These are phyloP conservation scores for Sebastes oblongus DNA, from an alignment of 2,797 vertebrate species.

Conservation along the genomic window DNA sequence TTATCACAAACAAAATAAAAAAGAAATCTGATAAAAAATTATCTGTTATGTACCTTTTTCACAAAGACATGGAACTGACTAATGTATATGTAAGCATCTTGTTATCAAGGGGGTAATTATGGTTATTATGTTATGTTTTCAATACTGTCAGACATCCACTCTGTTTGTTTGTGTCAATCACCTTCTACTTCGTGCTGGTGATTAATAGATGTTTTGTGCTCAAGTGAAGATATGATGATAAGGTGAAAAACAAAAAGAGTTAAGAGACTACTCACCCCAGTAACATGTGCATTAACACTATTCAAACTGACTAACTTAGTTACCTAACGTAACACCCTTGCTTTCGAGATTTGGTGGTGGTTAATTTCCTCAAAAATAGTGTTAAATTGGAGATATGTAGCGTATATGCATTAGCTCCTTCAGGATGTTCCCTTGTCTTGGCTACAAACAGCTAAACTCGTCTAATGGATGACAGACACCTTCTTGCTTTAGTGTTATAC, in stretches of 20 bases:
- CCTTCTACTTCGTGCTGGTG: too few relatives aligned
- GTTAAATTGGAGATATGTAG: background rate
- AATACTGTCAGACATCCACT: background rate
- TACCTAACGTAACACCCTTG: background rate
- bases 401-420: background rate
- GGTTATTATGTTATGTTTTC: background rate
- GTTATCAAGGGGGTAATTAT: too few relatives aligned
- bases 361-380: background rate
- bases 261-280: background rate
- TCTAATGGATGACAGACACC: background rate
- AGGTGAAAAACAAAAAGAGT: background rate
- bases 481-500: too few relatives aligned
- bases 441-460: background rate
- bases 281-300: background rate
- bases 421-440: background rate
- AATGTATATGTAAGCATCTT: background rate
- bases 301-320: accelerated
- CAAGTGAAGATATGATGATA: background rate
- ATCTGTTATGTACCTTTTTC: background rate
- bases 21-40: background rate
- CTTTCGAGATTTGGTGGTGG: background rate
- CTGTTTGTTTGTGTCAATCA: background rate
- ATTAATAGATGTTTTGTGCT: background rate
- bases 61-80: background rate
- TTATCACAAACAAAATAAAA: background rate